Percentiles rank a stretch among this genome's conserved stretches.
Conservation (phyloP, 2,797 vertebrate genomes). For the Myripristis jacobus region DNA sequence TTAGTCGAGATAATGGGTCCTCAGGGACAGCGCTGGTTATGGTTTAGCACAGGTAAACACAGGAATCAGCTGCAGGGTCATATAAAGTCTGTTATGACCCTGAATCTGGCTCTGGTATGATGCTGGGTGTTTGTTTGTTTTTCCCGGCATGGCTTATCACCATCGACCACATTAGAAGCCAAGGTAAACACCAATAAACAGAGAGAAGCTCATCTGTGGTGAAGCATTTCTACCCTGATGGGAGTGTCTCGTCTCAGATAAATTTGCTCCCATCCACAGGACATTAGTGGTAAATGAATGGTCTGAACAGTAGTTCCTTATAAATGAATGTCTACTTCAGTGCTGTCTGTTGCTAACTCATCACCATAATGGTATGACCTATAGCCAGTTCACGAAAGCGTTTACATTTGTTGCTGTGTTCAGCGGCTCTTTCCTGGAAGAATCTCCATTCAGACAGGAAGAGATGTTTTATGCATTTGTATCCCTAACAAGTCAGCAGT, state of each 20-base stretch:
- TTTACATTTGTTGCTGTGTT: too few relatives aligned
- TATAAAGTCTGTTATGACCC: conserved; percentile 49
- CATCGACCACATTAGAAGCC: conserved; percentile 26
- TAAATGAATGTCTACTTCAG: not conserved
- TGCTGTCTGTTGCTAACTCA: not conserved
- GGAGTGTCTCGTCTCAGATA: not conserved
- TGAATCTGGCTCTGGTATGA: not conserved
- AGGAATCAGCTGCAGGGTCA: conserved; percentile 14
- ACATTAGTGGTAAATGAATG: not conserved
- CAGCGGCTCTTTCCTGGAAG: too few relatives aligned
- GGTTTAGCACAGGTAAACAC: conserved; percentile 13
- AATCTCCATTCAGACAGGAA: too few relatives aligned
- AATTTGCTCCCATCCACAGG: not conserved
- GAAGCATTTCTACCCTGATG: not conserved
- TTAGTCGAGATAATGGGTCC: conserved; percentile 15
- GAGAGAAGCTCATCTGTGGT: conserved; percentile 9
- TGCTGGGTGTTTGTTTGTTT: not conserved
- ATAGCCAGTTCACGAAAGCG: too few relatives aligned
- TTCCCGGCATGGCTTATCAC: not conserved
- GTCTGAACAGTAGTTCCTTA: conserved; percentile 10
- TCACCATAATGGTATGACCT: too few relatives aligned
- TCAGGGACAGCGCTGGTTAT: conserved; percentile 38
- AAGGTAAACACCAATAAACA: conserved; percentile 57
- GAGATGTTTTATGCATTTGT: too few relatives aligned
- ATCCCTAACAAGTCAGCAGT: too few relatives aligned